phyloP scores from a whole-genome alignment of 2,113 vertebrate genomes.

The Proterorhinus semilunaris region DNA sequence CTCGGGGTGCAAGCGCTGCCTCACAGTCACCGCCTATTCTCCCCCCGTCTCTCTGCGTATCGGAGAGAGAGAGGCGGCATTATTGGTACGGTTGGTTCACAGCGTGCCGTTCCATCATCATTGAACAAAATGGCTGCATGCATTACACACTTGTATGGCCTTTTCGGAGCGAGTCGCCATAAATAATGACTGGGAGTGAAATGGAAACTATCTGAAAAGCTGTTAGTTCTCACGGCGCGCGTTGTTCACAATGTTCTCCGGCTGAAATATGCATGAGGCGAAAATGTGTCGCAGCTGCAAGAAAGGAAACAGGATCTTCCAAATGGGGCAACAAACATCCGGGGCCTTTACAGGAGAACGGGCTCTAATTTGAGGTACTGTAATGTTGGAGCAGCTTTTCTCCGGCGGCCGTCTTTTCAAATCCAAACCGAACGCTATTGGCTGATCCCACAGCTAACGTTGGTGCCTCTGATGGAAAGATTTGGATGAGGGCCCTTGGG shows the following conservation, averaged over 20 bases:
- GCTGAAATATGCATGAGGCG: conserved; percentile 69
- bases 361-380: conserved; percentile 20
- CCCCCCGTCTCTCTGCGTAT: background rate
- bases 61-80: conserved; percentile 20
- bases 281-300: conserved; percentile 46
- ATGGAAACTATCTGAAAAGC: conserved; percentile 57
- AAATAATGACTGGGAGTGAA: conserved; percentile 60
- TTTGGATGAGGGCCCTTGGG: too few relatives aligned
- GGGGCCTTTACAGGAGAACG: conserved; percentile 20
- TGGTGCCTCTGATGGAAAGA: too few relatives aligned
- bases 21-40: background rate
- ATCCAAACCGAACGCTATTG: too few relatives aligned
- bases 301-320: conserved; percentile 27
- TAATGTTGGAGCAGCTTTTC: background rate
- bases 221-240: conserved; percentile 50
- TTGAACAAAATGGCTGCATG: conserved; percentile 50
- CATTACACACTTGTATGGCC: conserved; percentile 42
- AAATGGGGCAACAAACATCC: conserved; percentile 38
- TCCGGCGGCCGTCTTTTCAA: background rate
- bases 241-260: conserved; percentile 44
- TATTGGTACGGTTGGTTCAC: conserved; percentile 41
- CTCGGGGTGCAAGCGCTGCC: background rate
- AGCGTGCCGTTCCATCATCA: conserved; percentile 53
- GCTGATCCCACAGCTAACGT: too few relatives aligned
- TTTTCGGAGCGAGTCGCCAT: conserved; percentile 55